Base-by-base conservation (phyloP, 2,113 vertebrate species). In the Dromaius novaehollandiae region DNA sequence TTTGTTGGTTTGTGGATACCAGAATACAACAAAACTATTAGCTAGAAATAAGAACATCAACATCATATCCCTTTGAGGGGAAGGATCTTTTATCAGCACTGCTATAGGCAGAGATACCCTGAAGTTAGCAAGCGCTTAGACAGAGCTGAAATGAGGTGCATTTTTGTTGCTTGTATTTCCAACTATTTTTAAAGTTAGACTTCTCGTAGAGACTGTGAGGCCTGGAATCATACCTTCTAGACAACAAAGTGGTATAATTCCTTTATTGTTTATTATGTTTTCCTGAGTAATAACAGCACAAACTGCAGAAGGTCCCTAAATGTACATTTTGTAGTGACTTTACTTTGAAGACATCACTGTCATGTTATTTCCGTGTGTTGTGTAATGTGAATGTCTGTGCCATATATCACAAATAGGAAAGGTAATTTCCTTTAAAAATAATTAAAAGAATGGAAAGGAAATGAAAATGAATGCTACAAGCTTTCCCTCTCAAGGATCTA, bases 41-140 rank as follows among this genome's bases (percentile, higher is more conserved):
- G 6, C 64, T 77, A 46, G 13, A 22, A 64, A 6, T 60, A 60
- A 38, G 48, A 22, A 19, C 1, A 1, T 82, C n/a, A 69, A 63
- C 14, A 7, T 44, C 1, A 0, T 77, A 30, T 7, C 9, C 6
- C 25, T 51, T 30, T 38, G 8, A 4, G 24, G 11, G 18, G 13
- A 36, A 8, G 16, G 19, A 30, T 84, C 8, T 85, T 46, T 51
- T 60, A 6, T 65, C 14, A 1, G 11, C 0, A 2, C 58, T 82
- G 61, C 24, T 50, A 24, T 22, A 56, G 44, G 38, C 84, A 61
- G 58, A 56, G 46, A 21, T 11, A 12, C 4, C 30, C 56, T 58
- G 32, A 58, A 58, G 1, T 26, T 79, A 44, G 11, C 13, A 19
- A 84, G 24, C 18, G 60, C 60, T 66, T 90, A 82, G 53, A 68